phyloP scores from a whole-genome alignment of 2,888 invertebrate species.

The Sphinx pinastri region DNA sequence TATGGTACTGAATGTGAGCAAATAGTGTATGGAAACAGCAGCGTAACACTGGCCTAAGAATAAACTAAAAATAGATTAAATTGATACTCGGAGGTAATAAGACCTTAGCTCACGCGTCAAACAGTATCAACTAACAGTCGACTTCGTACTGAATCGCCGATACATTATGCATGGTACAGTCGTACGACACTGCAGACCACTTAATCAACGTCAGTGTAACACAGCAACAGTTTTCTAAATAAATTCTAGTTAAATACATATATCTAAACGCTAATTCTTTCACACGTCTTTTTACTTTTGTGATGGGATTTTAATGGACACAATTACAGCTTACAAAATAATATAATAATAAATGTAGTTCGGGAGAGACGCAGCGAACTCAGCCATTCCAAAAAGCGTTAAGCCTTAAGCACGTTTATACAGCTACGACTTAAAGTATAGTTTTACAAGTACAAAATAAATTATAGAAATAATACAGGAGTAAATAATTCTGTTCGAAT shows the following conservation, averaged over 20 bases:
- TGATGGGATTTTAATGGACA: slow-evolving; percentile 72
- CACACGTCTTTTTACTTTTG: slow-evolving; percentile 68
- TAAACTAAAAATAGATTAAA: slow-evolving; percentile 77
- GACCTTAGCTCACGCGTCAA: slow-evolving; percentile 75
- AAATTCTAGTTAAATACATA: slow-evolving; percentile 64
- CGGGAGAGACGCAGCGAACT: slow-evolving; percentile 63
- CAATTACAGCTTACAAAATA: slow-evolving; percentile 68
- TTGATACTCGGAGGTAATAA: slow-evolving; percentile 84
- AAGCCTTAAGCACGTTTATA: slow-evolving; percentile 75
- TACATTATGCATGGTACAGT: slow-evolving; percentile 47
- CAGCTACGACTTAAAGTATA: slow-evolving; percentile 70
- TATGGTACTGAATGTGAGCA: slow-evolving; percentile 32
- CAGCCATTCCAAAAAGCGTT: slow-evolving; percentile 67
- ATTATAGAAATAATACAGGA: slow-evolving; percentile 59
- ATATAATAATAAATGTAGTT: slow-evolving; percentile 15
- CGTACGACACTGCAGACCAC: slow-evolving; percentile 52
- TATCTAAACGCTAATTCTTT: slow-evolving; percentile 70
- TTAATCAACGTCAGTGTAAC: slow-evolving; percentile 56
- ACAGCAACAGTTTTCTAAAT: slow-evolving; percentile 73
- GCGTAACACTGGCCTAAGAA: slow-evolving; percentile 61
- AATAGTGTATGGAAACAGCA: slow-evolving; percentile 40
- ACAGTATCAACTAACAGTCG: slow-evolving; percentile 80
- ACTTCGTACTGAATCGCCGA: slow-evolving; percentile 57
- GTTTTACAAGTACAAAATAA: slow-evolving; percentile 67
- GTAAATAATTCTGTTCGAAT: slow-evolving; percentile 57